A percentile compares a stretch with the other conserved stretches of the same genome.
These are phyloP conservation scores for Procavia capensis DNA, from an alignment of 2,113 vertebrate genomes.

Conservation along the genomic window DNA sequence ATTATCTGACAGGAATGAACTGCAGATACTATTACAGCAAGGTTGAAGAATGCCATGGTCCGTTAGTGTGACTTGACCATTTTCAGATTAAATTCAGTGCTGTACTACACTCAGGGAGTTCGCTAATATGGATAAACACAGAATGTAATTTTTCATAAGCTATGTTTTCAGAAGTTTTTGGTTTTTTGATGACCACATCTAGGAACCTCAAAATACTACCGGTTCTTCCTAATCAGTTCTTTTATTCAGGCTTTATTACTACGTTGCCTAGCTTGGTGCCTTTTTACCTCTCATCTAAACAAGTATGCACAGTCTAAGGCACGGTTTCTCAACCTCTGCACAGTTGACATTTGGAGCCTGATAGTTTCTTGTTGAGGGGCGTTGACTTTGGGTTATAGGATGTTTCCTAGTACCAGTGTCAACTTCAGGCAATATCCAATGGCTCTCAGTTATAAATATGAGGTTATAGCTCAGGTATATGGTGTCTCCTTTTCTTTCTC, in stretches of 20 bases:
- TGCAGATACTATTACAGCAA: neutral
- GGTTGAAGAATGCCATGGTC: slow-evolving; percentile 2
- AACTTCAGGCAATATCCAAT: neutral
- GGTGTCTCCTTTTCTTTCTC: neutral
- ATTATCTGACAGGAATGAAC: slow-evolving; percentile 2
- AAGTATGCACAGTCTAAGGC: neutral
- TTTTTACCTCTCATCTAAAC: neutral
- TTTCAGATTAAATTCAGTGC: neutral
- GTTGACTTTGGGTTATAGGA: neutral
- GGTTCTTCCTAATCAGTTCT: neutral
- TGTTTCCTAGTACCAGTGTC: neutral
- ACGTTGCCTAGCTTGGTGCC: neutral
- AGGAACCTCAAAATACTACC: neutral
- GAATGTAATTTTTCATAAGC: neutral
- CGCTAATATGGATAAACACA: neutral
- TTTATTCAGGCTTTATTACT: neutral
- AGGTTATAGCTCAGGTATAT: neutral
- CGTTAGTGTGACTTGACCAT: slow-evolving; percentile 6
- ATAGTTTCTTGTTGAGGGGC: neutral
- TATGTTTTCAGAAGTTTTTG: slow-evolving; percentile 7
- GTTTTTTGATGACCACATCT: neutral
- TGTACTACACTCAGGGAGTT: neutral
- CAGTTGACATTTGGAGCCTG: fast-evolving
- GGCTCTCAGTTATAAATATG: neutral
- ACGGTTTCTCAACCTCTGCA: neutral